These are phyloP conservation scores for Astropecten irregularis DNA, from an alignment of 53 echinoderm and acorn worm species.

Conservation along the genomic window DNA sequence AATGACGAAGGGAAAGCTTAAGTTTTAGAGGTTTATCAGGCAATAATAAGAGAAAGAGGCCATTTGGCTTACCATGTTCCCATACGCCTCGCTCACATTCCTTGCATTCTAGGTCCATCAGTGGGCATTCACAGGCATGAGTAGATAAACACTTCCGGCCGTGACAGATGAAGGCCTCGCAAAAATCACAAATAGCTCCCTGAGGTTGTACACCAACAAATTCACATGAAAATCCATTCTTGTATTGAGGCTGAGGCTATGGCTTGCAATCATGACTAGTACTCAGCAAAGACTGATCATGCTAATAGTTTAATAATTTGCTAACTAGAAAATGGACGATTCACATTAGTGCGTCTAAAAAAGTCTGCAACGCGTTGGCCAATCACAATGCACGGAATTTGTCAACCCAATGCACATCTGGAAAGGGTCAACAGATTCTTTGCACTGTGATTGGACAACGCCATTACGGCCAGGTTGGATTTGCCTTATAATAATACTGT, in stretches of 20 bases:
- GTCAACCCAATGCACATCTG: no score
- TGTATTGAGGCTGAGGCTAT: neutral
- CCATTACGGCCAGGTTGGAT: neutral
- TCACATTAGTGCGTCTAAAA: no score
- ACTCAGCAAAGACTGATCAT: no score
- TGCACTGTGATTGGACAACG: no score
- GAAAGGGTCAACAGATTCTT: no score
- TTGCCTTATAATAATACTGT: neutral
- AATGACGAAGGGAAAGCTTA: neutral
- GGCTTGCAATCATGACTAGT: neutral
- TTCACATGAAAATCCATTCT: neutral
- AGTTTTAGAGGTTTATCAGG: neutral
- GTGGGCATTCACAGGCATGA: slow-evolving; percentile 94
- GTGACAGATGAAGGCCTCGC: slow-evolving; percentile 97
- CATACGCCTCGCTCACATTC: slow-evolving; percentile 95
- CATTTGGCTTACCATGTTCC: slow-evolving; percentile 96
- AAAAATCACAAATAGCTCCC: slow-evolving; percentile 99
- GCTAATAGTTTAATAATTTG: no score
- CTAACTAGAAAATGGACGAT: no score
- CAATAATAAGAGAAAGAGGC: neutral
- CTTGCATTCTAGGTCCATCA: slow-evolving; percentile 77
- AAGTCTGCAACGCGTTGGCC: neutral
- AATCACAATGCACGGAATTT: no score
- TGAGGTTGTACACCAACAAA: slow-evolving; percentile 13
- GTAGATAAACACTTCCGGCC: slow-evolving; percentile 91